phyloP scores from a whole-genome alignment of 2,888 invertebrate species.

The Resseliella maxima region DNA sequence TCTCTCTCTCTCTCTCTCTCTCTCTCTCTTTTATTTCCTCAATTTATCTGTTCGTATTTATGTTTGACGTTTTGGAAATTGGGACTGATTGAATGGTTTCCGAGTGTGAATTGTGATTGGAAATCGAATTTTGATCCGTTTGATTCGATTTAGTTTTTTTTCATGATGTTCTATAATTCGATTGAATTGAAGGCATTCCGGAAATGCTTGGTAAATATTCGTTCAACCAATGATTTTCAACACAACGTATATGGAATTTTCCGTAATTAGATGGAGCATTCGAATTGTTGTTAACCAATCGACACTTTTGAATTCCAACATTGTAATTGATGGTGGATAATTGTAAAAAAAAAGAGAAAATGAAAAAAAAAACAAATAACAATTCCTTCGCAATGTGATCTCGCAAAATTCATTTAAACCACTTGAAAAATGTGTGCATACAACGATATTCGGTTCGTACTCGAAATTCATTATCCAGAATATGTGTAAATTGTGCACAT shows the following conservation, averaged over 20 bases:
- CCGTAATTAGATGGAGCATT: neutral
- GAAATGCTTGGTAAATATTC: neutral
- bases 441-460: neutral
- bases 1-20: too few relatives aligned
- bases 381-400: neutral
- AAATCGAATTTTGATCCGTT: slow-evolving; percentile 18
- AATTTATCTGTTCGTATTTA: too few relatives aligned
- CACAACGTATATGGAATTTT: neutral
- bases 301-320: neutral
- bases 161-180: neutral
- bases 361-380: neutral
- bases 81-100: too few relatives aligned
- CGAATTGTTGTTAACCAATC: neutral
- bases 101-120: neutral
- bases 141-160: neutral
- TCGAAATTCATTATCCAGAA: neutral
- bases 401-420: neutral
- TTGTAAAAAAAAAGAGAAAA: too few relatives aligned
- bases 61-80: too few relatives aligned
- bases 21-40: too few relatives aligned
- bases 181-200: neutral
- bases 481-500: slow-evolving; percentile 30
- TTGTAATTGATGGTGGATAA: too few relatives aligned
- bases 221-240: neutral
- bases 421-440: neutral